Evolutionary conservation across 1,140 invertebrate species (phyloP).

Genomic region (Globodera rostochiensis): DNA sequence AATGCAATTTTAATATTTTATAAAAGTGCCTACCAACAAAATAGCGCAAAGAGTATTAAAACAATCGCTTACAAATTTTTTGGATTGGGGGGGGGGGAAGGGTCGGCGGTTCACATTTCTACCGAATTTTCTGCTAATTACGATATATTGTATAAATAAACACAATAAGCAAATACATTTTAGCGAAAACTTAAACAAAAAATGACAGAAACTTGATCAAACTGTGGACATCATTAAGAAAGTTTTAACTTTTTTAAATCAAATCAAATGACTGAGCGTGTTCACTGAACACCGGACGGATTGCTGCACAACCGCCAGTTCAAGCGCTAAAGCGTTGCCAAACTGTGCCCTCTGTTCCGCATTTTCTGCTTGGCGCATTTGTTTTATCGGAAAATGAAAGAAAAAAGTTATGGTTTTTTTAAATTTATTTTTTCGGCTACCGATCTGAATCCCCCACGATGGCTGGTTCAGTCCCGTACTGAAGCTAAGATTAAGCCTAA

Average conservation of each 20-base stretch:
- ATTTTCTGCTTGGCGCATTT: conserved; percentile 22
- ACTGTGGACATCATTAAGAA: neutral
- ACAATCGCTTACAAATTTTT: neutral
- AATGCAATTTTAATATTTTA: no score
- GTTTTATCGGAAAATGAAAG: conserved; percentile 21
- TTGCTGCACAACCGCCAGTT: conserved; percentile 53
- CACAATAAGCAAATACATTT: neutral
- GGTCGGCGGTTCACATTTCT: no score
- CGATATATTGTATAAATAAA: neutral
- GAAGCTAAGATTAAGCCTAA: no score
- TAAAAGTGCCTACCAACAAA: no score
- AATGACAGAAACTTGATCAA: neutral
- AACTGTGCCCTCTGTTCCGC: conserved; percentile 6
- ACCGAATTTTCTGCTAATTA: neutral
- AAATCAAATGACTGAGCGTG: conserved; percentile 26
- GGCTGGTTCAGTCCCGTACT: no score
- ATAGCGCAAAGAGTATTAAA: neutral
- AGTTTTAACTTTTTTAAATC: neutral
- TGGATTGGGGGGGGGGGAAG: neutral
- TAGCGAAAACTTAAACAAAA: neutral
- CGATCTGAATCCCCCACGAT: no score
- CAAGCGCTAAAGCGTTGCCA: conserved; percentile 37
- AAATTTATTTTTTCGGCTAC: no score
- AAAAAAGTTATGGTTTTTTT: neutral
- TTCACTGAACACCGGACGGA: conserved; percentile 49